Percentiles rank a stretch among this genome's conserved stretches.
phyloP scores from a whole-genome alignment of 2,113 vertebrate genomes.

The Circaetus gallicus region DNA sequence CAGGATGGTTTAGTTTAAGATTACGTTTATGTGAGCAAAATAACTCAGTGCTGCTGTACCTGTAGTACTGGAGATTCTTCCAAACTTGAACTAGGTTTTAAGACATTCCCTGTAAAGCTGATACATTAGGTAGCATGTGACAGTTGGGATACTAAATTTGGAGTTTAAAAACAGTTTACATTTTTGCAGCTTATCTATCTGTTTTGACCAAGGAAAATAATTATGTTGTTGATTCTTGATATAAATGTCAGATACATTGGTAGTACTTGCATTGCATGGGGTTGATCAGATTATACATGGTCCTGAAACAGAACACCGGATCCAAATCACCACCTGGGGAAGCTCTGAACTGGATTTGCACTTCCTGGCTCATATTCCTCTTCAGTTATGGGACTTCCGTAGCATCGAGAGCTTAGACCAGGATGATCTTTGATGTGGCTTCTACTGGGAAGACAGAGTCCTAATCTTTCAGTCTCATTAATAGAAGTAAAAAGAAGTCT shows the following conservation, averaged over 20 bases:
- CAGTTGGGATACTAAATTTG: background rate
- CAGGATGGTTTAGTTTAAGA: background rate
- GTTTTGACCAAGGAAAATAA: background rate
- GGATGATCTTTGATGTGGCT: slow-evolving; percentile 11
- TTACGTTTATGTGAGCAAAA: background rate
- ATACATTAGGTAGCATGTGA: background rate
- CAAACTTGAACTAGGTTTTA: background rate
- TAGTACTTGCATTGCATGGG: slow-evolving; percentile 1
- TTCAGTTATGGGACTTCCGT: slow-evolving; percentile 41
- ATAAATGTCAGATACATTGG: background rate
- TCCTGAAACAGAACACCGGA: slow-evolving; percentile 46
- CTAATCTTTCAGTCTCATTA: slow-evolving; percentile 7
- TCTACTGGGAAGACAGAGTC: slow-evolving; percentile 35
- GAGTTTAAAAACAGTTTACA: background rate
- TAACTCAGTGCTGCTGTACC: background rate
- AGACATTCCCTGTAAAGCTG: background rate
- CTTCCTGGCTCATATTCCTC: slow-evolving; percentile 57
- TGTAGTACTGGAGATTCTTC: background rate
- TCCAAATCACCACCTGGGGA: slow-evolving; percentile 36
- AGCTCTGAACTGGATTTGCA: slow-evolving; percentile 53
- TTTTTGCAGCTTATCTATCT: background rate
- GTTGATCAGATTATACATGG: slow-evolving; percentile 12
- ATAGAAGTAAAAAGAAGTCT: slow-evolving; percentile 46
- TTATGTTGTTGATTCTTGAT: background rate
- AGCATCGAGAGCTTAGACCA: slow-evolving; percentile 29